Evolutionary conservation across 2,888 invertebrate species (phyloP).

Genomic region (Lepidocyrtinus sp.): DNA sequence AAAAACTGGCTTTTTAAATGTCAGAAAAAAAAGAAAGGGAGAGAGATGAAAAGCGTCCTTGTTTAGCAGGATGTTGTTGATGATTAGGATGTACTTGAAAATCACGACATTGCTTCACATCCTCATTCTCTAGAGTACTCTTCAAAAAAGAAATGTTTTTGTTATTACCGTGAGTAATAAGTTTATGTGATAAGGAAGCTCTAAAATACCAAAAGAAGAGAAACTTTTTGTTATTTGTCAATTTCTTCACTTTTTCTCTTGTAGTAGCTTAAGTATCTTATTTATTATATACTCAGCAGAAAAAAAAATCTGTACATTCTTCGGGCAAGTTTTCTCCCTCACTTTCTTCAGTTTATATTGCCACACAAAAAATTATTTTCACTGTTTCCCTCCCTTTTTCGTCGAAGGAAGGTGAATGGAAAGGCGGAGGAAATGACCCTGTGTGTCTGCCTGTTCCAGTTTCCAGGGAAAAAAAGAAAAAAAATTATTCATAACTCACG

Average conservation of each 20-base stretch:
- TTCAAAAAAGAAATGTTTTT: not conserved
- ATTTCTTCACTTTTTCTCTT: conserved; percentile 16
- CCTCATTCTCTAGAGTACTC: not conserved
- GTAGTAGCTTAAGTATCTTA: conserved; percentile 18
- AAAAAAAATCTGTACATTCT: conserved; percentile 13
- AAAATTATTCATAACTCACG: conserved; percentile 59
- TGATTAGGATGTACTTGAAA: conserved; percentile 19
- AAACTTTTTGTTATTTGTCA: conserved; percentile 13
- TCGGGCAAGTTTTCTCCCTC: conserved; percentile 4
- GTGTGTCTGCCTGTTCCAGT: conserved; percentile 59
- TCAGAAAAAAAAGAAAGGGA: too few relatives aligned
- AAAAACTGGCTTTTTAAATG: conserved; percentile 20
- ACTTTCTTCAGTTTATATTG: conserved; percentile 20
- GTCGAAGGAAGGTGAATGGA: conserved; percentile 47
- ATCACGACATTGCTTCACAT: conserved; percentile 16
- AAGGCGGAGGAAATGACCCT: conserved; percentile 61
- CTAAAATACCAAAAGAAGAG: not conserved
- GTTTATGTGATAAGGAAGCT: conserved; percentile 48
- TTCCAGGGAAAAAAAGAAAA: conserved; percentile 35
- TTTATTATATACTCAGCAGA: conserved; percentile 21
- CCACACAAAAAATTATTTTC: conserved; percentile 19
- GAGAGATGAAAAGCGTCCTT: conserved; percentile 7
- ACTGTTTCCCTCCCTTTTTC: conserved; percentile 15
- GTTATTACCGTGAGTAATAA: conserved; percentile 18
- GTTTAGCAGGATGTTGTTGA: conserved; percentile 11